These are phyloP conservation scores for Lutraria lutraria DNA, from an alignment of 2,888 invertebrate genomes.

Conservation along the genomic window DNA sequence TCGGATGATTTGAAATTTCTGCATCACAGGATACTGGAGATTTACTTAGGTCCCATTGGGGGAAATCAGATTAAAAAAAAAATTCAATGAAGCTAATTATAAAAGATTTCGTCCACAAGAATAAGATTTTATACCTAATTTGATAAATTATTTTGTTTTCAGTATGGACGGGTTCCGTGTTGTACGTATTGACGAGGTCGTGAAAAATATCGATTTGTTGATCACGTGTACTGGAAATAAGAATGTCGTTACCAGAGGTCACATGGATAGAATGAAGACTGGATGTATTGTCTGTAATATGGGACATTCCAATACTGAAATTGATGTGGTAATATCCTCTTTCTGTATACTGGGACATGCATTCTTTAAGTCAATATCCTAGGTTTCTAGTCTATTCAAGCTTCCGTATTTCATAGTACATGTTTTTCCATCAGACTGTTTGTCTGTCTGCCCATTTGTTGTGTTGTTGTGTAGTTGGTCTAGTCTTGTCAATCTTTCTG, in stretches of 20 bases:
- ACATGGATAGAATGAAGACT: slow-evolving; percentile 96
- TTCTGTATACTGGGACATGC: neutral
- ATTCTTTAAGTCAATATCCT: neutral
- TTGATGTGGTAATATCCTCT: slow-evolving; percentile 92
- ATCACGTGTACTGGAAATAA: slow-evolving; percentile 99
- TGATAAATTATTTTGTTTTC: slow-evolving; percentile 39
- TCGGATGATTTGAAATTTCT: neutral
- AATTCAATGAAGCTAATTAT: neutral
- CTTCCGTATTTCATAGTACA: too few species aligned
- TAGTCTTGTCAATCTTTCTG: too few species aligned
- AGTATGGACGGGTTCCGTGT: slow-evolving; percentile 99
- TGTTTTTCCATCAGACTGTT: too few species aligned
- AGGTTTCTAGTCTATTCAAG: neutral
- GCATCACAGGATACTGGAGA: neutral
- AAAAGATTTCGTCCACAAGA: neutral
- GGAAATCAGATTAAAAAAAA: neutral
- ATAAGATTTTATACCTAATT: neutral
- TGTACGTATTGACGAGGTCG: slow-evolving; percentile 97
- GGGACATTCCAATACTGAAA: slow-evolving; percentile 99
- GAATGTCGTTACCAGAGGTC: slow-evolving; percentile 96
- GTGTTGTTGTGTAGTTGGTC: too few species aligned
- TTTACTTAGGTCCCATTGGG: neutral
- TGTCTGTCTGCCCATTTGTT: too few species aligned
- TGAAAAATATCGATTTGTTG: slow-evolving; percentile 96
- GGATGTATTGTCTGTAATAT: slow-evolving; percentile 99